Percentiles rank a stretch among this genome's conserved stretches.
Evolutionary conservation across 2,888 invertebrate genomes (phyloP).

Genomic region (Trachelus tabidus): DNA sequence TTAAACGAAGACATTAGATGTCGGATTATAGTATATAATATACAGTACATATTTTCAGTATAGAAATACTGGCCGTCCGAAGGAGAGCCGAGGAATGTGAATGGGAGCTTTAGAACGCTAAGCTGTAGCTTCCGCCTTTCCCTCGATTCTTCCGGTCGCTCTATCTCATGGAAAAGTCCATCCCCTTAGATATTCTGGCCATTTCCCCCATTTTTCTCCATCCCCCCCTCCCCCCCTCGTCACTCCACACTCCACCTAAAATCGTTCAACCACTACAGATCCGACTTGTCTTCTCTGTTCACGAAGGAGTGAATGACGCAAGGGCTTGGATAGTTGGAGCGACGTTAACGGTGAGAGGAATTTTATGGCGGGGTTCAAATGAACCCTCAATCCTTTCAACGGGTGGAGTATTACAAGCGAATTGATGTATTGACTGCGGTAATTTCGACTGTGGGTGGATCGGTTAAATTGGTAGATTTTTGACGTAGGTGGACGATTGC

Average conservation of each 20-base stretch:
- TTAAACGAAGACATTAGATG: neutral
- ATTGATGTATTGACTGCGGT: neutral
- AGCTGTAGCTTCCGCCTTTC: slow-evolving; percentile 53
- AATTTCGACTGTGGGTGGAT: no score
- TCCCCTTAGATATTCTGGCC: neutral
- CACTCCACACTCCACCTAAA: neutral
- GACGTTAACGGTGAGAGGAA: neutral
- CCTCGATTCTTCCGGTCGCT: slow-evolving; percentile 50
- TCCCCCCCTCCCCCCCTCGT: neutral
- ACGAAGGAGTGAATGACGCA: neutral
- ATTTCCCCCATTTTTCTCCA: neutral
- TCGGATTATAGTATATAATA: neutral
- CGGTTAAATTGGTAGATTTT: no score
- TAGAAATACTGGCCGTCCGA: neutral
- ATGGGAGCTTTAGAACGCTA: slow-evolving; percentile 41
- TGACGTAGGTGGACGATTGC: no score
- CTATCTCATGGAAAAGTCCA: neutral
- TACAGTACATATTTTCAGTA: neutral
- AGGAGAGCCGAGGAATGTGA: neutral
- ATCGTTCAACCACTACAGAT: neutral
- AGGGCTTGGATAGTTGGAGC: no score
- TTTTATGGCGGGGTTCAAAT: neutral
- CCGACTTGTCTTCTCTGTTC: neutral
- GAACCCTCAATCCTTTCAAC: neutral
- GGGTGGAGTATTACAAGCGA: neutral